These are phyloP conservation scores for Siniperca knerii DNA, from an alignment of 2,113 vertebrate genomes.

Conservation along the genomic window DNA sequence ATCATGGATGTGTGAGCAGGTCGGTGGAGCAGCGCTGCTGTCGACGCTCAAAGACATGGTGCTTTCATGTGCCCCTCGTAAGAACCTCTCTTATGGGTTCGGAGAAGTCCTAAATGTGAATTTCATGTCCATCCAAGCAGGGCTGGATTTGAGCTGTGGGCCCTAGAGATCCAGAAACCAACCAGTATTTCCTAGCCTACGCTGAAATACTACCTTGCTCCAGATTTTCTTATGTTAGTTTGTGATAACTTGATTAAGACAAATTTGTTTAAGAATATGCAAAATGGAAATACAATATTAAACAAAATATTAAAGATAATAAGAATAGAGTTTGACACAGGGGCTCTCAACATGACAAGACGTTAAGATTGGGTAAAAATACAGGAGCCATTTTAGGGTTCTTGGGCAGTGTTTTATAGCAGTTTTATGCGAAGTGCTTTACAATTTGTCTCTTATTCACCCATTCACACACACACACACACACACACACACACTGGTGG, in stretches of 20 bases:
- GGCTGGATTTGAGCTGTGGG: too few relatives aligned
- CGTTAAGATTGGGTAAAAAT: not conserved
- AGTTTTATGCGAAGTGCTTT: not conserved
- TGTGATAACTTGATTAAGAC: not conserved
- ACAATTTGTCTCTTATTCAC: not conserved
- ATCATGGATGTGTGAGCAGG: conserved; percentile 12
- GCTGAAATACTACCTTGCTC: not conserved
- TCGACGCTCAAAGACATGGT: conserved; percentile 49
- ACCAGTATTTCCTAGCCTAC: not conserved
- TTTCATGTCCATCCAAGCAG: too few relatives aligned
- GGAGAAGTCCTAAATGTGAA: too few relatives aligned
- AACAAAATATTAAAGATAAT: not conserved
- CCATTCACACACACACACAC: too few relatives aligned
- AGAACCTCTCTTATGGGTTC: not conserved
- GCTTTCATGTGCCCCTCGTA: conserved; percentile 47
- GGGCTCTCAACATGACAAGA: not conserved
- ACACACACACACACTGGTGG: not conserved
- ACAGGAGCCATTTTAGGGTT: not conserved
- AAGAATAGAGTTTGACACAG: not conserved
- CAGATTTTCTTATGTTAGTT: not conserved
- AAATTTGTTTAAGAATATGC: not conserved
- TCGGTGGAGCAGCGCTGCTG: conserved; percentile 17
- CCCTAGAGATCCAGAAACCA: too few relatives aligned
- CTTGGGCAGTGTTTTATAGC: not conserved
- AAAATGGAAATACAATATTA: not conserved